phyloP scores from a whole-genome alignment of 2,113 vertebrate genomes.

The Toxostoma redivivum region DNA sequence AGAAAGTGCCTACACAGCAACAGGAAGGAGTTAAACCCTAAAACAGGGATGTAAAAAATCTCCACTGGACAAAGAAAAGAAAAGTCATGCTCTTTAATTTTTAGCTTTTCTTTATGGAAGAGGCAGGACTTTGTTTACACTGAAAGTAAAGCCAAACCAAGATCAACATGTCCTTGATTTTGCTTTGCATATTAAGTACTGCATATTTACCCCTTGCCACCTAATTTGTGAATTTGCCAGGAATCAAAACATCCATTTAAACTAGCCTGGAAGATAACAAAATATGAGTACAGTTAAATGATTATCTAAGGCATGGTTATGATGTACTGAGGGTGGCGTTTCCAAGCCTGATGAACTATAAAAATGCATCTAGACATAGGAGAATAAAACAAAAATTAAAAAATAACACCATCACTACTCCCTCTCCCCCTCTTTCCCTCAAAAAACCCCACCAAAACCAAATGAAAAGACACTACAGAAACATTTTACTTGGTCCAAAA shows the following conservation, averaged over 20 bases:
- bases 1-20: neutral
- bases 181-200: constrained; percentile 20
- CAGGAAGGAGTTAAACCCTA: neutral
- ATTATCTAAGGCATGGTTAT: neutral
- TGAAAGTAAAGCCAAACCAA: constrained; percentile 21
- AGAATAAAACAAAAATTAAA: neutral
- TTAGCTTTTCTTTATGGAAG: constrained; percentile 7
- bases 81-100: neutral
- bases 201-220: constrained; percentile 21
- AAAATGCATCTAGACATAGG: neutral
- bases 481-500: neutral
- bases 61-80: neutral
- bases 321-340: neutral
- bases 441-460: too few relatives aligned
- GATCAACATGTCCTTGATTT: constrained; percentile 32
- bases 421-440: too few relatives aligned
- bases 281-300: neutral
- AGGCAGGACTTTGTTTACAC: neutral
- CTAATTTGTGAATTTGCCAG: constrained; percentile 42
- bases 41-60: neutral
- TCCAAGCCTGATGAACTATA: neutral
- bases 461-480: neutral
- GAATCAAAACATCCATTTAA: constrained; percentile 19
- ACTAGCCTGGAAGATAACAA: neutral
- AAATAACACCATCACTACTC: neutral